Evolutionary conservation across 2,888 invertebrate genomes (phyloP).

Genomic region (Diarsia brunnea): DNA sequence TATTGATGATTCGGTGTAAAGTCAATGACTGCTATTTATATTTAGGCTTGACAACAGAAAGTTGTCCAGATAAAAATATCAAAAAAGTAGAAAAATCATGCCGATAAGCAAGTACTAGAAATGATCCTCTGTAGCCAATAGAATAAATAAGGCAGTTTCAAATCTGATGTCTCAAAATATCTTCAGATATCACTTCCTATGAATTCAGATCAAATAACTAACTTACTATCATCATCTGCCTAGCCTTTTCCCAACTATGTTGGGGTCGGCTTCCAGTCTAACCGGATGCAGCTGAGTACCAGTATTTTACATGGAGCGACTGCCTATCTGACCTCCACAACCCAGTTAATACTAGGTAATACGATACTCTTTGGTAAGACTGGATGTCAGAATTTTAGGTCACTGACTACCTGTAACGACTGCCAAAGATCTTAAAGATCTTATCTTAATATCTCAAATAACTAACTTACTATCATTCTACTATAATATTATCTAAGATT

Average conservation of each 20-base stretch:
- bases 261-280: too few species aligned
- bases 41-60: background rate
- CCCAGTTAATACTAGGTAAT: too few species aligned
- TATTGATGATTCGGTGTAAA: conserved; percentile 47
- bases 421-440: too few species aligned
- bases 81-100: background rate
- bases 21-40: background rate
- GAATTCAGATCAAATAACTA: background rate
- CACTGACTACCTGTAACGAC: too few species aligned
- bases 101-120: background rate
- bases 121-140: background rate
- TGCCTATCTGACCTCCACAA: too few species aligned
- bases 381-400: too few species aligned
- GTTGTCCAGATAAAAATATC: background rate
- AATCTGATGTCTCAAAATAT: background rate
- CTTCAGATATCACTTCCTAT: background rate
- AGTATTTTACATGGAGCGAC: too few species aligned
- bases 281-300: too few species aligned
- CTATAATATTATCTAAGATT: too few species aligned
- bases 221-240: too few species aligned
- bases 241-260: too few species aligned
- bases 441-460: background rate
- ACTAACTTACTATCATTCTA: background rate
- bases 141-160: background rate
- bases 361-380: too few species aligned